These are phyloP conservation scores for Melanaphis sacchari DNA, from an alignment of 1,140 invertebrate species.

Conservation along the genomic window DNA sequence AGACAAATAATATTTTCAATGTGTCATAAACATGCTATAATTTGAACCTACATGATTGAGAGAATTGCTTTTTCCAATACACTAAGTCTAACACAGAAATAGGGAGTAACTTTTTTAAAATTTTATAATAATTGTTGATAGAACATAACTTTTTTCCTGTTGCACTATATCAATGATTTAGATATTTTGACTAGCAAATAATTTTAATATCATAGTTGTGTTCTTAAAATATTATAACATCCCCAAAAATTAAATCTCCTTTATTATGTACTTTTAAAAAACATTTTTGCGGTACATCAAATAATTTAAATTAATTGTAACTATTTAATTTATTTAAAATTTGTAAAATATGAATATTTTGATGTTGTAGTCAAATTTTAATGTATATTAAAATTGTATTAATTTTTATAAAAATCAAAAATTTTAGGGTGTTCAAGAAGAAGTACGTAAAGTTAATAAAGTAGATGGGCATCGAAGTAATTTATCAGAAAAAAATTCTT, in stretches of 20 bases:
- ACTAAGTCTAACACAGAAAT: background rate
- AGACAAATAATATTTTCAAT: too few relatives aligned
- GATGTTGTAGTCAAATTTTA: background rate
- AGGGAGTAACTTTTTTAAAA: background rate
- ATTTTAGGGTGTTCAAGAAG: constrained; percentile 76
- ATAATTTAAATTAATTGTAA: too few relatives aligned
- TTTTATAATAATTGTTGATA: background rate
- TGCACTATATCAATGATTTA: background rate
- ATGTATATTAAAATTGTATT: background rate
- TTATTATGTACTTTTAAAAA: too few relatives aligned
- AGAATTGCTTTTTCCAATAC: too few relatives aligned
- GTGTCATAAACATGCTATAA: too few relatives aligned
- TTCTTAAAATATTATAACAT: background rate
- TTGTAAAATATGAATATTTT: background rate
- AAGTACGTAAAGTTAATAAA: constrained; percentile 91
- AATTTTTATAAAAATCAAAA: background rate
- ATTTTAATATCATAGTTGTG: background rate
- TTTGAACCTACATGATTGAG: too few relatives aligned
- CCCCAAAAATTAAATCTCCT: background rate
- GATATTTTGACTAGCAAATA: background rate
- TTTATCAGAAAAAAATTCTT: constrained; percentile 30
- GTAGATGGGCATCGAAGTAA: constrained; percentile 68
- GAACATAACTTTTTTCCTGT: background rate
- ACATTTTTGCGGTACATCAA: too few relatives aligned
- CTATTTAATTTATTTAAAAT: background rate